A percentile compares a stretch with the other conserved stretches of the same genome.
phyloP scores from a whole-genome alignment of 2,888 invertebrate species.

The Doris montereyensis region DNA sequence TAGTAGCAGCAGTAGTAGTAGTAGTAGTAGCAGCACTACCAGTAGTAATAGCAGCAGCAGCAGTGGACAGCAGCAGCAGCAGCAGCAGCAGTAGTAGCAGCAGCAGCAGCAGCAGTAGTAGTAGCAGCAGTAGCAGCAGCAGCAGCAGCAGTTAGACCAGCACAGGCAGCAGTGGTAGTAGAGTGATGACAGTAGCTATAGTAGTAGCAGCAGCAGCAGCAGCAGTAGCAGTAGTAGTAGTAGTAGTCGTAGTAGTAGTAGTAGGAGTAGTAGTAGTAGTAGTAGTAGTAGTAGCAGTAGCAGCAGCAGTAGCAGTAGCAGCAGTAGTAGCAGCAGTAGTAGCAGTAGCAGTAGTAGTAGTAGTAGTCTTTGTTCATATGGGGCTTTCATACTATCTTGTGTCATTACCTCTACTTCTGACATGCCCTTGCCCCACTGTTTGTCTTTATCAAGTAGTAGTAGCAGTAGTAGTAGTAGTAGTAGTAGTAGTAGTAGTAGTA shows the following conservation, averaged over 20 bases:
- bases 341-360: not conserved
- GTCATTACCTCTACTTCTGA: too few species aligned
- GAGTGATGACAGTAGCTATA: too few species aligned
- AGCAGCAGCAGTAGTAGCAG: slow-evolving; percentile 34
- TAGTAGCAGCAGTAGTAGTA: slow-evolving; percentile 33
- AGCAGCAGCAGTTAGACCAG: too few species aligned
- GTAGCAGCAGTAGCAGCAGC: too few species aligned
- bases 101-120: slow-evolving; percentile 38
- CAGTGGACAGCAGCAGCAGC: slow-evolving; percentile 32
- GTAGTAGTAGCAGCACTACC: slow-evolving; percentile 33
- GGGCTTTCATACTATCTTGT: too few species aligned
- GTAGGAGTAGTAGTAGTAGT: not conserved
- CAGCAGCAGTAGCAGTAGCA: not conserved
- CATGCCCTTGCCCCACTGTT: too few species aligned
- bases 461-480: not conserved
- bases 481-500: not conserved
- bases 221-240: too few species aligned
- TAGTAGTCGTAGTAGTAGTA: too few species aligned
- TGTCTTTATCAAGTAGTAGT: too few species aligned
- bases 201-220: too few species aligned
- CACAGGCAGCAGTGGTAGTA: too few species aligned
- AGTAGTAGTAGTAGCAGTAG: not conserved
- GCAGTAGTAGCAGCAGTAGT: not conserved
- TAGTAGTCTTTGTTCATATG: too few species aligned
- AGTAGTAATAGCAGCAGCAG: slow-evolving; percentile 33